phyloP scores from a whole-genome alignment of 2,797 vertebrate species.

The Enteromius viviparus region DNA sequence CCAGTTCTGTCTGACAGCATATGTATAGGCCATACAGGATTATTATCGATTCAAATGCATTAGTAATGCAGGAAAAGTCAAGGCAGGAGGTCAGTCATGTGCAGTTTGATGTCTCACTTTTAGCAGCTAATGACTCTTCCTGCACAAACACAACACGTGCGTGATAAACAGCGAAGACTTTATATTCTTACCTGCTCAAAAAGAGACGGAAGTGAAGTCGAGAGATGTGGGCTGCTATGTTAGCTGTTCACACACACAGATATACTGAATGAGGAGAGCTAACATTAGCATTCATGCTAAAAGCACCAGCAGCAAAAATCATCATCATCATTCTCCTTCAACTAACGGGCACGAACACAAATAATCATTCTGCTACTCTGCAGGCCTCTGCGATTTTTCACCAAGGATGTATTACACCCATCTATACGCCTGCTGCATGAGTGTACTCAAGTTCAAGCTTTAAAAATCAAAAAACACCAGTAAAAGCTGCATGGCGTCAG shows the following conservation, averaged over 20 bases:
- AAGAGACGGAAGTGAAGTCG: neutral
- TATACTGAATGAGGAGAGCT: neutral
- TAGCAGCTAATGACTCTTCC: neutral
- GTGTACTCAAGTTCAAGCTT: neutral
- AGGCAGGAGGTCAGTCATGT: neutral
- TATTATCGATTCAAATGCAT: neutral
- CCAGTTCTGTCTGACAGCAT: neutral
- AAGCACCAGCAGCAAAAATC: slow-evolving; percentile 1
- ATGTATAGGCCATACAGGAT: too few species aligned
- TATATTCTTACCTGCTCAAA: slow-evolving; percentile 11
- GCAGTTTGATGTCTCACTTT: neutral
- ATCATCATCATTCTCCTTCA: neutral
- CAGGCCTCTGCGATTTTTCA: neutral
- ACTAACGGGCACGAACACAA: neutral
- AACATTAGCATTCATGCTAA: slow-evolving; percentile 27
- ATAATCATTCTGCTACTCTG: neutral
- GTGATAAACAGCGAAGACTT: neutral
- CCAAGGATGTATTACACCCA: neutral
- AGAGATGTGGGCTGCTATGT: neutral
- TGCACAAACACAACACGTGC: slow-evolving; percentile 11
- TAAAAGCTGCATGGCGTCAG: neutral
- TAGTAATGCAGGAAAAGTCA: neutral
- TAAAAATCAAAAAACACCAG: neutral
- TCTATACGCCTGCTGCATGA: neutral
- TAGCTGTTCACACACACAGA: neutral